Conservation (phyloP, 2,113 vertebrate genomes). For the Bolborhynchus lineola region DNA sequence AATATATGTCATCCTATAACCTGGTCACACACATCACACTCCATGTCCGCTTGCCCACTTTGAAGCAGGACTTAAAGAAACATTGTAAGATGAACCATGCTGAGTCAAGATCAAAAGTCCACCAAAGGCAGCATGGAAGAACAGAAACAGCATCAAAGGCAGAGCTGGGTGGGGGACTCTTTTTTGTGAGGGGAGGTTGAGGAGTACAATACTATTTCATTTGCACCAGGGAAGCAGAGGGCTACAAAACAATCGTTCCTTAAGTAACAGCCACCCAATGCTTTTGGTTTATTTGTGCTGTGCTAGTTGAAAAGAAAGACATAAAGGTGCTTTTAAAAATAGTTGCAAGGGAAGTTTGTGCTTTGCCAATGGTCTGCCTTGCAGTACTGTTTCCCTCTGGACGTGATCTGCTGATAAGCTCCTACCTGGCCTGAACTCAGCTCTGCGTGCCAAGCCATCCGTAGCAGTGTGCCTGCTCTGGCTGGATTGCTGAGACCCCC, state of each 20-base stretch:
- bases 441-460: neutral
- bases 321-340: conserved; percentile 22
- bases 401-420: neutral
- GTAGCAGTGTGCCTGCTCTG: neutral
- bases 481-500: neutral
- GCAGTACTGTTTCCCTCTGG: neutral
- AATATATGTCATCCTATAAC: neutral
- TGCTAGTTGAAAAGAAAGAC: neutral
- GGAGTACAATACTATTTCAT: neutral
- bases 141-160: neutral
- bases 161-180: neutral
- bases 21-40: neutral
- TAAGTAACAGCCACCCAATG: neutral
- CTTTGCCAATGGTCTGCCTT: neutral
- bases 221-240: neutral
- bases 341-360: neutral
- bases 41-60: neutral
- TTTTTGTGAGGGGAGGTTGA: neutral
- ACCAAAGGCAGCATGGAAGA: neutral
- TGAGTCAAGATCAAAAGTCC: neutral
- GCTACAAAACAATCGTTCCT: neutral
- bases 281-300: neutral
- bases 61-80: neutral
- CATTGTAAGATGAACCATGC: neutral
- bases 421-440: neutral